Conservation (phyloP, 2,888 invertebrate species). For the Volucella inanis region DNA sequence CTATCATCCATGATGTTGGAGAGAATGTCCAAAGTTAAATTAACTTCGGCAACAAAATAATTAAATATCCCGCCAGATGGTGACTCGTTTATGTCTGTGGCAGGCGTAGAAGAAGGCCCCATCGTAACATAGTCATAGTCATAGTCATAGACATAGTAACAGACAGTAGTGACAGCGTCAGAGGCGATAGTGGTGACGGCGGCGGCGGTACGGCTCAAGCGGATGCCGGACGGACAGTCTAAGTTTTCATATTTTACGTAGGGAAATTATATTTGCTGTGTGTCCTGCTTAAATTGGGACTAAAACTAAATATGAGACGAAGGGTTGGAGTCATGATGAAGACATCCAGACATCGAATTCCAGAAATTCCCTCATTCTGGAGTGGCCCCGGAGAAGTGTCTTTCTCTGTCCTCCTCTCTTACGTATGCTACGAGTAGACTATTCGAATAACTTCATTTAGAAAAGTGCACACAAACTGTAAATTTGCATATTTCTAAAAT, state of each 20-base stretch:
- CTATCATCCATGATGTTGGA: conserved; percentile 68
- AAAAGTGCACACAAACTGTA: conserved; percentile 67
- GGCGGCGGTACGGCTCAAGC: conserved; percentile 18
- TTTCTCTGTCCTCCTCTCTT: background rate
- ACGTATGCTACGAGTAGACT: background rate
- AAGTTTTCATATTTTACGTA: conserved; percentile 67
- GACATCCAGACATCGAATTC: conserved; percentile 57
- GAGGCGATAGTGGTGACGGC: background rate
- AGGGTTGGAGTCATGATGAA: conserved; percentile 30
- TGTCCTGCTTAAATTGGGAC: background rate
- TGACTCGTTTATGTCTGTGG: conserved; percentile 70
- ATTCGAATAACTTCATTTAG: conserved; percentile 70
- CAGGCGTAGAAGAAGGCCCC: conserved; percentile 7
- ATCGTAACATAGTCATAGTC: background rate
- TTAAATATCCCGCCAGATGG: conserved; percentile 74
- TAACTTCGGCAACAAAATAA: conserved; percentile 74
- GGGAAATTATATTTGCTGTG: conserved; percentile 54
- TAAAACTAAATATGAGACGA: background rate
- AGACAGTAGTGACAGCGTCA: background rate
- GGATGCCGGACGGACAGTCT: conserved; percentile 48
- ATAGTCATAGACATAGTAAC: conserved; percentile 3
- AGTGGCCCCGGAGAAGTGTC: background rate
- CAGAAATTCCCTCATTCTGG: conserved; percentile 28
- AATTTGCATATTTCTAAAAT: conserved; percentile 69
- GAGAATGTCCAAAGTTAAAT: conserved; percentile 74